These are phyloP conservation scores for Digitonthophagus gazella DNA, from an alignment of 2,888 invertebrate genomes.

Conservation along the genomic window DNA sequence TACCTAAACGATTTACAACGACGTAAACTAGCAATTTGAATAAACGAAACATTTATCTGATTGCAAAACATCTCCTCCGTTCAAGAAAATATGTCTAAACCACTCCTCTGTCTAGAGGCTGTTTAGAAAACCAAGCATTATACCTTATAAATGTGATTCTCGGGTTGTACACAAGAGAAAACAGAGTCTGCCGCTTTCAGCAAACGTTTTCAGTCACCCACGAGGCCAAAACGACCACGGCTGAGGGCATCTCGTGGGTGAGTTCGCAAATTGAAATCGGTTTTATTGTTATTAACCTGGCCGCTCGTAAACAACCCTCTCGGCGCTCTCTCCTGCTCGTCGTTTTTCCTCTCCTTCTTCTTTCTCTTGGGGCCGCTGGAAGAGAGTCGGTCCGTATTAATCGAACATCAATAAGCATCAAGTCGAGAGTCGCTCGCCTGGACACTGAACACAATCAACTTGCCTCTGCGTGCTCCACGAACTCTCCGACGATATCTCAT, in stretches of 20 bases:
- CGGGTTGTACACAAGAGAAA: background rate
- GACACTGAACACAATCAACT: constrained; percentile 10
- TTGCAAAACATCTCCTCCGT: too few relatives aligned
- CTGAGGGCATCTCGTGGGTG: background rate
- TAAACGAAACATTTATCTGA: too few relatives aligned
- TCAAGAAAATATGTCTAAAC: background rate
- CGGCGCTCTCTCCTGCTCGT: background rate
- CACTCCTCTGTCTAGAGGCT: too few relatives aligned
- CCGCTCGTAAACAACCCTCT: background rate
- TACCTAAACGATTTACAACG: too few relatives aligned
- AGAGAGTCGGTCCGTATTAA: background rate
- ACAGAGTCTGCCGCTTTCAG: too few relatives aligned
- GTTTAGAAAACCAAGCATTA: too few relatives aligned
- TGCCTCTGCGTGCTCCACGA: constrained; percentile 9
- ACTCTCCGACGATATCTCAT: background rate
- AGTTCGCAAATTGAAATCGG: background rate
- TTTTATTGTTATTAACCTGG: background rate
- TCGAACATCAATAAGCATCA: constrained; percentile 5
- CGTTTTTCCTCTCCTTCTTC: background rate
- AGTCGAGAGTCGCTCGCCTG: background rate
- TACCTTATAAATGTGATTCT: background rate
- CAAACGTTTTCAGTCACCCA: background rate
- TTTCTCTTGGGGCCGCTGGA: background rate
- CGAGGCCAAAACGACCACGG: background rate
- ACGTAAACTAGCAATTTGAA: too few relatives aligned